Evolutionary conservation across 2,797 vertebrate species (phyloP).

Genomic region (Apodemus agrarius): DNA sequence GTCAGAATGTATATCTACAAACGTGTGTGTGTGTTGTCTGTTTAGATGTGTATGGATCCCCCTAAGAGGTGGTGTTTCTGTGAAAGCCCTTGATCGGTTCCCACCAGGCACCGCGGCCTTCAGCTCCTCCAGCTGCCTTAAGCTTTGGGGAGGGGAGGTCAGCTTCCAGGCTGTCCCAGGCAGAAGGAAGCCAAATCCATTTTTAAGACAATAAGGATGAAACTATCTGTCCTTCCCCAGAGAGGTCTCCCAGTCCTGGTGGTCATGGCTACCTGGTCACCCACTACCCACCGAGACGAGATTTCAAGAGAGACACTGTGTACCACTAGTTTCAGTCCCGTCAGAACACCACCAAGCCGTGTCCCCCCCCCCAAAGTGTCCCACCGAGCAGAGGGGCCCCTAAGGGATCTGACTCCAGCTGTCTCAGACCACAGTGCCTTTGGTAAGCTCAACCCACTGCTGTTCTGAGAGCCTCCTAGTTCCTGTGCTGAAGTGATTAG

Average conservation of each 20-base stretch:
- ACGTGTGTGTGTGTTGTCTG: background rate
- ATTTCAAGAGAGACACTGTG: no score
- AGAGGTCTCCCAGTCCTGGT: background rate
- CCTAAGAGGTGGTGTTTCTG: background rate
- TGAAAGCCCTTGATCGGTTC: background rate
- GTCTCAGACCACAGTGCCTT: background rate
- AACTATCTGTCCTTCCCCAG: background rate
- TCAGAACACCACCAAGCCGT: accelerated
- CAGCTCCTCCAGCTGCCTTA: background rate
- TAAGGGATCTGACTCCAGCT: background rate
- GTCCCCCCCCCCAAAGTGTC: no score
- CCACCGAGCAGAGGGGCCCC: background rate
- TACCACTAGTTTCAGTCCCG: background rate
- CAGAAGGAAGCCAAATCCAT: background rate
- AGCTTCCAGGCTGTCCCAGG: background rate
- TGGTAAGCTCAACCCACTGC: background rate
- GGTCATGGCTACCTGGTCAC: background rate
- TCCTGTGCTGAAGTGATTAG: background rate
- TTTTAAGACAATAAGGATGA: background rate
- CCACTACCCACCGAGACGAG: accelerated
- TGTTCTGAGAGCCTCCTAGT: no score
- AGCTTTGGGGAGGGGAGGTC: background rate
- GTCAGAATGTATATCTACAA: background rate
- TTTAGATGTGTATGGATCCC: background rate
- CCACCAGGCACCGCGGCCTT: background rate